Percentiles rank a stretch among this genome's conserved stretches.
These are phyloP conservation scores for Polyploca ridens DNA, from an alignment of 2,888 invertebrate genomes.

Conservation along the genomic window DNA sequence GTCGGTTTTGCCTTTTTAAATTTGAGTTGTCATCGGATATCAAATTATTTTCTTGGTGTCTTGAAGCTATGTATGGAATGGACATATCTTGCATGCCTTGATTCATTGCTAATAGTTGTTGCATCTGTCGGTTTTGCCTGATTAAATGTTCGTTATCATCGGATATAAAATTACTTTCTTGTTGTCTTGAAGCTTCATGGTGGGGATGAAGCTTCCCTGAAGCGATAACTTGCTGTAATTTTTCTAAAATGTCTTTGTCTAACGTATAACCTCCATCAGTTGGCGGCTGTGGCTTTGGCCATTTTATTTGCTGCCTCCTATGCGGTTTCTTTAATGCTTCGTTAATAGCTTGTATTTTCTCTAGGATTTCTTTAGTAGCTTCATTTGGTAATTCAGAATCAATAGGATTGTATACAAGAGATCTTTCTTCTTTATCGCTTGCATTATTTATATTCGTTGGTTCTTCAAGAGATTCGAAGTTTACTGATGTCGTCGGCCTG, in stretches of 20 bases:
- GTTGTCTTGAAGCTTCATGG: slow-evolving; percentile 37
- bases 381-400: slow-evolving; percentile 42
- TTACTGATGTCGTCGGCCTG: slow-evolving; percentile 45
- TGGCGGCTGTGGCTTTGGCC: slow-evolving; percentile 50
- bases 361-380: slow-evolving; percentile 73
- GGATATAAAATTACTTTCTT: slow-evolving; percentile 43
- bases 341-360: slow-evolving; percentile 83
- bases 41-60: slow-evolving; percentile 45
- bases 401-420: slow-evolving; percentile 50
- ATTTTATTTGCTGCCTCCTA: slow-evolving; percentile 53
- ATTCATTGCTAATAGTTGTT: slow-evolving; percentile 31
- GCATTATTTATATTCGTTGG: slow-evolving; percentile 26
- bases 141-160: slow-evolving; percentile 35
- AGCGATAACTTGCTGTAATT: slow-evolving; percentile 69
- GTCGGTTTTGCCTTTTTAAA: slow-evolving; percentile 41
- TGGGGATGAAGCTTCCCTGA: slow-evolving; percentile 59
- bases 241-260: slow-evolving; percentile 66
- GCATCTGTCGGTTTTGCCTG: slow-evolving; percentile 46
- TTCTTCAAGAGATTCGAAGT: slow-evolving; percentile 24
- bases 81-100: slow-evolving; percentile 35
- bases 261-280: slow-evolving; percentile 54
- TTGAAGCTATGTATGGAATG: slow-evolving; percentile 53
- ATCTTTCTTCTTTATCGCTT: slow-evolving; percentile 46
- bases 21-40: slow-evolving; percentile 38
- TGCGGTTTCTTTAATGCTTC: slow-evolving; percentile 68